Evolutionary conservation across 1,140 invertebrate species (phyloP), one percentile per base, ranked within the genome.

Genomic region (Maconellicoccus hirsutus): DNA sequence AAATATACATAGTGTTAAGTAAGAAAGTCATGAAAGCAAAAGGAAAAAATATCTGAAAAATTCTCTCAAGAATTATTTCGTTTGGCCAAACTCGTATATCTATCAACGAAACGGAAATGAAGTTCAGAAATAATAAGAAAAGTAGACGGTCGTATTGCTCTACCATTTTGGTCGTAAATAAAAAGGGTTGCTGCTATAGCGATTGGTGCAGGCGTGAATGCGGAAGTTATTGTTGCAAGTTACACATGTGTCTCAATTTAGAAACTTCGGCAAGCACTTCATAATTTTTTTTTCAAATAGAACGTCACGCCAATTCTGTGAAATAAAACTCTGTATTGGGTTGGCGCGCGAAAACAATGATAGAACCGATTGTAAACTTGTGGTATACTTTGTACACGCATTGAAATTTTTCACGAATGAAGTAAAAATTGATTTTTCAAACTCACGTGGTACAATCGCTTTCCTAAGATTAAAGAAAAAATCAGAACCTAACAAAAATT

Each of bases 231-330:
- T 52, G 42, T 52, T 52, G 42, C 42, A 52, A 52, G 6, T 52
- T 52, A 52, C 42, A 52, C 42, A 52, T 52, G 42, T 52, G 42
- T 52, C 42, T 52, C 42, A 52, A 52, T 52, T 52, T 52, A 52
- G n/a, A 52, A 16, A 16, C 42, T 19, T 16, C 42, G 29, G 4
- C 29, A 33, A 3, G n/a, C 42, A 16, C 42, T 52, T 52, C n/a
- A 52, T 52, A 52, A 52, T 52, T 52, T 52, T 52, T 38, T 38
- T 16, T 3, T 16, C 42, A 52, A 14, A 52, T 19, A 6, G n/a
- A 52, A 52, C 16, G n/a, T 19, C 12, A 52, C 3, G 42, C 42
- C 12, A 52, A 33, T 33, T 6, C 12, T 33, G 29, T 33, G 29
- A 33, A 33, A 33, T 6, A 6, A 33, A 6, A 33, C 4, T 33